Percentiles rank a stretch among this genome's conserved stretches.
Evolutionary conservation across 2,113 vertebrate species (phyloP).

Genomic region (Grammomys dolichurus): DNA sequence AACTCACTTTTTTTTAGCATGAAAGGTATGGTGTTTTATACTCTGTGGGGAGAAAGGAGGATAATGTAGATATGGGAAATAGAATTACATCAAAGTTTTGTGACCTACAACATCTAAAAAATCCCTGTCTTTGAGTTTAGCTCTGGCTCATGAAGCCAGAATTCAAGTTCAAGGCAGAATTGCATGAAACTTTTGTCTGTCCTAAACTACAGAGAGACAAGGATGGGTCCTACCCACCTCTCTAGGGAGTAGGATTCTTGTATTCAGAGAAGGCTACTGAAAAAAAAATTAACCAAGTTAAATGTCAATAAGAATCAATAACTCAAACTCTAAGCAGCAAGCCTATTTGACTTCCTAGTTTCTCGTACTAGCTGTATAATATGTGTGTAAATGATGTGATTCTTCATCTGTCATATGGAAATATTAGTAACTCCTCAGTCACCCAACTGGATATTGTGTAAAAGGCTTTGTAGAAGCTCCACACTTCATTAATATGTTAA

Average conservation of each 20-base stretch:
- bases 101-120: conserved; percentile 74
- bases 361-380: not conserved
- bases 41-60: conserved; percentile 61
- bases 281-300: conserved; percentile 38
- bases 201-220: not conserved
- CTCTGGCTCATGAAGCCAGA: not conserved
- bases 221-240: not conserved
- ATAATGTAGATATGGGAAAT: conserved; percentile 62
- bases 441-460: not conserved
- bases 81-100: conserved; percentile 73
- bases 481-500: not conserved
- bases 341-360: not conserved
- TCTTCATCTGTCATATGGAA: not conserved
- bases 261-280: not conserved
- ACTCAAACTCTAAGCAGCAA: not conserved
- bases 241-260: not conserved
- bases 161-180: conserved; percentile 52
- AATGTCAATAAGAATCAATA: not conserved
- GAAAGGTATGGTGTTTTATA: conserved; percentile 69
- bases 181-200: not conserved
- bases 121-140: conserved; percentile 66
- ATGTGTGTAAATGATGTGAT: not conserved
- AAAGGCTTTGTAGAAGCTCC: not conserved
- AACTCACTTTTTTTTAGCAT: conserved; percentile 72
- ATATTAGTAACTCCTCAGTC: not conserved